Conservation (phyloP, 2,797 vertebrate species). For the Channallabes apus region DNA sequence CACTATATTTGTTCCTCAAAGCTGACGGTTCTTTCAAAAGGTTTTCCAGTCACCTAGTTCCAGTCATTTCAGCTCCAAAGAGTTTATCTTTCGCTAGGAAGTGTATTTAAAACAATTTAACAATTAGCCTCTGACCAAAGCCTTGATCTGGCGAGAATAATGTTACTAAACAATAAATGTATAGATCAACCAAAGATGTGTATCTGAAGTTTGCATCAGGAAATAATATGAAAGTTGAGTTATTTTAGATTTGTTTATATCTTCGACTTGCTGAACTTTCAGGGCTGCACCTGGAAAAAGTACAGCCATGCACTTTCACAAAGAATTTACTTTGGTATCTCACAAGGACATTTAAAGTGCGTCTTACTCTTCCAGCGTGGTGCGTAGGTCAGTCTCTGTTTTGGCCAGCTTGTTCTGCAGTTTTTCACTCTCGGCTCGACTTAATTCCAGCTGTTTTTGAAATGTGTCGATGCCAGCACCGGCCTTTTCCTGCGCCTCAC, state of each 20-base stretch:
- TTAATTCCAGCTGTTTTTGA: constrained; percentile 73
- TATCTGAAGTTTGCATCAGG: not conserved
- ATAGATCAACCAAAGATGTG: not conserved
- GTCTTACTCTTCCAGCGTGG: constrained; percentile 91
- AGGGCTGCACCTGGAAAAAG: not conserved
- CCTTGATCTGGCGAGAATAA: not conserved
- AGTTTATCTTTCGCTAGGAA: no score
- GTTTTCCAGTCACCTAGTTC: no score
- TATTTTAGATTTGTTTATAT: not conserved
- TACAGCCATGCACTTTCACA: no score
- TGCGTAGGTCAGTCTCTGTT: constrained; percentile 83
- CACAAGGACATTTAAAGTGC: not conserved
- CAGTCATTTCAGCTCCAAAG: no score
- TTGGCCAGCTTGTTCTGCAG: constrained; percentile 80
- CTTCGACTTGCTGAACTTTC: not conserved
- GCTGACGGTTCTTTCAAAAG: no score
- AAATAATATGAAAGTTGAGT: not conserved
- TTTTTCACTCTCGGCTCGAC: constrained; percentile 65
- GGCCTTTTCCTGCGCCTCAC: constrained; percentile 71
- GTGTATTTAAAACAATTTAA: no score
- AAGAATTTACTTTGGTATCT: not conserved
- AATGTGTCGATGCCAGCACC: constrained; percentile 75
- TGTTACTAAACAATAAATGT: not conserved
- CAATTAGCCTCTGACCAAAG: not conserved
- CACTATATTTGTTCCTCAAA: no score